Conservation (phyloP, 2,888 invertebrate genomes). For the Nymphalis c-album region DNA sequence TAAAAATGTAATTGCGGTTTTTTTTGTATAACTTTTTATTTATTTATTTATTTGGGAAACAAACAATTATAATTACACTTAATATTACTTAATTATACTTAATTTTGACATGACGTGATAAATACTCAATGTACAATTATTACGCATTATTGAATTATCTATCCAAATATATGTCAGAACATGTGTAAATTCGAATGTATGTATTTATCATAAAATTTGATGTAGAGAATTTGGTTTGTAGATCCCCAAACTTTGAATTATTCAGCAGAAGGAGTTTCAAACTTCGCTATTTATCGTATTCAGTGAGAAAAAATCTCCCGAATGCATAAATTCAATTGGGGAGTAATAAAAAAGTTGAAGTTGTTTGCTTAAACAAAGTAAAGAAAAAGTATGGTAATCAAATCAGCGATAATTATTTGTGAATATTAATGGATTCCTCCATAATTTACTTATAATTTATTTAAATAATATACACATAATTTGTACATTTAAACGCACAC, state of each 20-base stretch:
- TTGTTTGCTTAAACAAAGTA: neutral
- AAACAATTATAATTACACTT: too few relatives aligned
- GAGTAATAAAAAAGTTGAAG: neutral
- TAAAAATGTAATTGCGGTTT: too few relatives aligned
- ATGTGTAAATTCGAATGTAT: constrained; percentile 2
- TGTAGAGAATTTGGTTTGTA: constrained; percentile 1
- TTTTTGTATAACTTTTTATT: too few relatives aligned
- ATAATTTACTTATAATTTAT: too few relatives aligned
- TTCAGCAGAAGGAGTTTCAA: constrained; percentile 1
- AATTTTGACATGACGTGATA: too few relatives aligned
- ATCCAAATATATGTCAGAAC: neutral
- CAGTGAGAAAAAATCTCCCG: constrained; percentile 3
- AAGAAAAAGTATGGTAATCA: neutral
- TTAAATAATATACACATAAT: too few relatives aligned
- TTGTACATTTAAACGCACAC: too few relatives aligned
- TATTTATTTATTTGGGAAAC: too few relatives aligned
- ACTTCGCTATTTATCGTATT: constrained; percentile 3
- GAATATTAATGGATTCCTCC: too few relatives aligned
- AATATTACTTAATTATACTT: too few relatives aligned
- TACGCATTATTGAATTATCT: neutral
- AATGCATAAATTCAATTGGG: neutral
- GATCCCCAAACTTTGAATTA: constrained; percentile 4
- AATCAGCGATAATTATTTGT: neutral
- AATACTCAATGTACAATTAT: neutral
- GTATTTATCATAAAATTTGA: neutral